Evolutionary conservation across 2,888 invertebrate genomes (phyloP), one percentile per base, ranked within the genome.

Genomic region (Lochmaea capreae): DNA sequence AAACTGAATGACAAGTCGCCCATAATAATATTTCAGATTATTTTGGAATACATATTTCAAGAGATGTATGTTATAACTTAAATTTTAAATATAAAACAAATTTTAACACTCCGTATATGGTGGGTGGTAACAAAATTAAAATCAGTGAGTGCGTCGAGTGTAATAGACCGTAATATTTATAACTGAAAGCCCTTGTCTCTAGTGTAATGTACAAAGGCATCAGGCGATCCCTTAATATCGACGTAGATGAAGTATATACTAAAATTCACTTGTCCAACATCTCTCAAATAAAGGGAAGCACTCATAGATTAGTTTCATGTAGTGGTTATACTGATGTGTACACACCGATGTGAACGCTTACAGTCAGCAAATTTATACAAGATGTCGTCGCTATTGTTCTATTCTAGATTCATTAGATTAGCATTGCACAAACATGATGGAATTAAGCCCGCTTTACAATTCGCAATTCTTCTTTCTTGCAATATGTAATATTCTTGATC

Each of bases 291-390:
- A 71, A 63, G 63, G 58, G 39, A 58, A 71, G 58, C 58, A 46
- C 65, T 71, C 65, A 71, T 71, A 71, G 65, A 71, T 71, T 71
- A 65, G 65, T 71, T 71, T 46, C 65, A 71, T 71, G 71, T 65
- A 71, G 65, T 71, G 46, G 71, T 54, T 63, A 70, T 70, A 63
- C 16, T 54, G 52, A 22, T 42, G 43, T 63, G 43, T 18, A 43
- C 18, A 43, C 18, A 18, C 11, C 18, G 42, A 11, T 42, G 8
- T 18, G 42, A 18, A 11, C 42, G 42, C 62, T 10, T 43, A 43
- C 16, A n/a, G 33, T 39, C 33, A n/a, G 14, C 11, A 61, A 33
- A 61, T 52, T 14, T 52, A 52, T 54, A 54, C 54, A 54, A 54
- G 16, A 54, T 54, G 54, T 54, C 18, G 16, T 54, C 49, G 9